A percentile compares a stretch with the other conserved stretches of the same genome.
These are phyloP conservation scores for Drosophila subquinaria DNA, from an alignment of 2,888 invertebrate species.

Conservation along the genomic window DNA sequence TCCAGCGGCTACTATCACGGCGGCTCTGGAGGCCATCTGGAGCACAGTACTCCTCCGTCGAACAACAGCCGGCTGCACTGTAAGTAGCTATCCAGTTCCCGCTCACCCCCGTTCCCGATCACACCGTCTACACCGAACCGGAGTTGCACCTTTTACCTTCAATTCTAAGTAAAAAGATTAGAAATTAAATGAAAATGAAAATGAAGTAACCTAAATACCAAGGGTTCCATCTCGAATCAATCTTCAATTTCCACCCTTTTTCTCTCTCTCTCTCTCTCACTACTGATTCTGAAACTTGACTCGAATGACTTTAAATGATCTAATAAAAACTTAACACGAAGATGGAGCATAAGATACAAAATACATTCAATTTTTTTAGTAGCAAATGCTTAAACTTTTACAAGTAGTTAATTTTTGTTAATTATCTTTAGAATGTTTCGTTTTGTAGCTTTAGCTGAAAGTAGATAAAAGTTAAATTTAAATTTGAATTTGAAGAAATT, in stretches of 20 bases:
- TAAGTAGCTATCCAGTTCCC: conserved; percentile 85
- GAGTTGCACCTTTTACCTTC: conserved; percentile 42
- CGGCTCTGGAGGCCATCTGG: conserved; percentile 85
- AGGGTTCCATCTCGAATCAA: not conserved
- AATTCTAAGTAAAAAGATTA: conserved; percentile 3
- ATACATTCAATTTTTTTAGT: conserved; percentile 1
- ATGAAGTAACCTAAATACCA: not conserved
- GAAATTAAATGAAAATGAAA: not conserved
- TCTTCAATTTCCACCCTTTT: not conserved
- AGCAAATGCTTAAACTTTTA: conserved; percentile 10
- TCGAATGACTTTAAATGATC: not conserved
- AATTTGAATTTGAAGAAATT: conserved; percentile 12
- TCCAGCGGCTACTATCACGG: conserved; percentile 82
- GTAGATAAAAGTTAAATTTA: conserved; percentile 14
- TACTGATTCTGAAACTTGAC: conserved; percentile 13
- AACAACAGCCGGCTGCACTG: conserved; percentile 88
- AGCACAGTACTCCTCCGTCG: conserved; percentile 86
- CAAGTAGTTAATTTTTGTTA: conserved; percentile 17
- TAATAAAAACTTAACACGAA: conserved; percentile 4
- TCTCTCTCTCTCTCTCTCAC: not conserved
- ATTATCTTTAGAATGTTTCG: conserved; percentile 21
- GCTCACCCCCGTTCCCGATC: conserved; percentile 34
- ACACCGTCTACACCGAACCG: conserved; percentile 37
- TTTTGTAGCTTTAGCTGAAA: conserved; percentile 42
- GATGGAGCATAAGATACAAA: not conserved